These are phyloP conservation scores for Leptopilina syphax DNA, from an alignment of 2,888 invertebrate species.

Conservation along the genomic window DNA sequence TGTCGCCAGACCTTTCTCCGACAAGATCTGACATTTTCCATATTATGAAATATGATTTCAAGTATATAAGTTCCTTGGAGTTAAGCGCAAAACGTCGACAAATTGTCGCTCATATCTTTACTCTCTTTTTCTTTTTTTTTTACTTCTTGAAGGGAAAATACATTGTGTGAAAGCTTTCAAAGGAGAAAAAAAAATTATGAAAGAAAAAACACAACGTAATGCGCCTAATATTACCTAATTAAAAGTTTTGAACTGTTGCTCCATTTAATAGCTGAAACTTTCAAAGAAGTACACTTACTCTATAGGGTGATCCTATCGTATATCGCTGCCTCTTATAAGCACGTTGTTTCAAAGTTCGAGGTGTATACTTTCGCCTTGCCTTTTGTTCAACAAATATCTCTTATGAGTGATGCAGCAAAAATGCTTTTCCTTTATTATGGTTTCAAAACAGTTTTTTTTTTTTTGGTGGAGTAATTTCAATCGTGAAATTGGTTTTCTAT, in stretches of 20 bases:
- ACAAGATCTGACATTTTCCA: slow-evolving; percentile 27
- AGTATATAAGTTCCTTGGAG: background rate
- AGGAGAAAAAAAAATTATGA: background rate
- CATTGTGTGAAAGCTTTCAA: background rate
- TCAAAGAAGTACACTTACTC: slow-evolving; percentile 30
- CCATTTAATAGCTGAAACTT: slow-evolving; percentile 38
- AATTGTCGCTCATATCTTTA: background rate
- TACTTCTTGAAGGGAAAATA: background rate
- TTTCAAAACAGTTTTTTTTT: background rate
- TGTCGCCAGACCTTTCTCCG: slow-evolving; percentile 27
- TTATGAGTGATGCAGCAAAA: background rate
- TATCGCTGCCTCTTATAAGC: slow-evolving; percentile 30
- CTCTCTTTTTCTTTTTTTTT: too few relatives aligned
- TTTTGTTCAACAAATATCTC: slow-evolving; percentile 10
- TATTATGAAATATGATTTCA: slow-evolving; percentile 28
- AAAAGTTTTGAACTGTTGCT: slow-evolving; percentile 37
- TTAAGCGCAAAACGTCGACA: slow-evolving; percentile 8
- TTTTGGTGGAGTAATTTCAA: background rate
- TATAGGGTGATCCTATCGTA: slow-evolving; percentile 30
- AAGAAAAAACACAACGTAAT: slow-evolving; percentile 18
- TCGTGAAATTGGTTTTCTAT: slow-evolving; percentile 1
- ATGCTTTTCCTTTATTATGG: background rate
- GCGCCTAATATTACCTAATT: slow-evolving; percentile 37
- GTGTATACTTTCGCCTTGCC: slow-evolving; percentile 24
- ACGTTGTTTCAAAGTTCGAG: slow-evolving; percentile 28